Evolutionary conservation across 1,140 invertebrate species (phyloP), one percentile per base, ranked within the genome.

Genomic region (Habropoda laboriosa): DNA sequence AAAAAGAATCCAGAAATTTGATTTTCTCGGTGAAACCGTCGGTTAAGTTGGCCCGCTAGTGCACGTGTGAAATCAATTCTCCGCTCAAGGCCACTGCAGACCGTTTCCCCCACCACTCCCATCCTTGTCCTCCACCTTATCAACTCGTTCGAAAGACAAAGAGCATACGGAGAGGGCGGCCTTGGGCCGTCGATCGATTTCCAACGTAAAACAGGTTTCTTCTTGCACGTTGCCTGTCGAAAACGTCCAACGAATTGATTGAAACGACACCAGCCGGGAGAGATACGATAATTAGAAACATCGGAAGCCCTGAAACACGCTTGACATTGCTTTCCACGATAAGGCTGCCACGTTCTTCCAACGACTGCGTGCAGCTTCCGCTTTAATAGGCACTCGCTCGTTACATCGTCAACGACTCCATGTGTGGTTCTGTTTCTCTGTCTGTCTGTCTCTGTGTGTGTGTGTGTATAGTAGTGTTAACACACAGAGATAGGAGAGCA

Each of bases 281-380:
- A 64, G 61, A 64, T 45, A 64, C 38, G 24, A 64, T 64, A 64
- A 64, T 64, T 64, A 21, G 24, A 27, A 35, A 32, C n/a, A 67
- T 24, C 64, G 45, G 30, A 35, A 35, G 30, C 45, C 27, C 13
- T 1, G 42, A 2, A 10, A 24, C 2, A 13, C 30, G 45, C 45
- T 49, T 67, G 64, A 67, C 45, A 24, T 21, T 21, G 32, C 21
- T 38, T n/a, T 49, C 45, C n/a, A n/a, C 45, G 64, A 67, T 51
- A 67, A 49, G 21, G 45, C 21, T 21, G 13, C 24, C 12, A 30
- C 40, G 32, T 24, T 67, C 64, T 67, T 67, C 30, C 30, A 18
- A 13, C 18, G 18, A 21, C 12, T 49, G 45, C 45, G 45, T 38
- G 45, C 45, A 24, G 45, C 45, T 47, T 67, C 64, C 45, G 3